Evolutionary conservation across 2,888 invertebrate species (phyloP).

Genomic region (Seira sanloemensis): DNA sequence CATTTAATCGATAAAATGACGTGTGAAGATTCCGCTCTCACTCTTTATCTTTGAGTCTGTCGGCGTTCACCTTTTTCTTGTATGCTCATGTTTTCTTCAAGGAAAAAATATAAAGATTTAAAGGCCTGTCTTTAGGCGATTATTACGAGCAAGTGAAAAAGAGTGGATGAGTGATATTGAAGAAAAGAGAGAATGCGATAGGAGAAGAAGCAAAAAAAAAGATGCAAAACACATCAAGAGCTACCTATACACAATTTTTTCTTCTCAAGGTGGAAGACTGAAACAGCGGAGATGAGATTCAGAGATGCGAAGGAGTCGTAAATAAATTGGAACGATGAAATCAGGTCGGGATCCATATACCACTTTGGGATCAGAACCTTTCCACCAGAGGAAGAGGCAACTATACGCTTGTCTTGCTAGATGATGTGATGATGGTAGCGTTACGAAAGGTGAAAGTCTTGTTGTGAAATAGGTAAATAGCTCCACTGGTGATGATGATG

Average conservation of each 20-base stretch:
- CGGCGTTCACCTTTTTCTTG: background rate
- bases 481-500: no score
- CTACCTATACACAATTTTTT: no score
- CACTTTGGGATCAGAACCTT: background rate
- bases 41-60: background rate
- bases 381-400: background rate
- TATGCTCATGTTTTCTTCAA: background rate
- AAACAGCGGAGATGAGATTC: background rate
- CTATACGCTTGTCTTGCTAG: background rate
- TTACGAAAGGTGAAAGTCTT: background rate
- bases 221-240: no score
- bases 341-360: no score
- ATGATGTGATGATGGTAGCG: background rate
- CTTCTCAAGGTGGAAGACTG: no score
- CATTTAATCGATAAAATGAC: slow-evolving; percentile 70
- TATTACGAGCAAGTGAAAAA: background rate
- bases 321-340: background rate
- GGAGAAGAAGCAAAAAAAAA: no score
- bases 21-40: slow-evolving; percentile 48
- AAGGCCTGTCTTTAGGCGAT: background rate
- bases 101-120: background rate
- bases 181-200: no score
- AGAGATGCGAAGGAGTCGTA: background rate
- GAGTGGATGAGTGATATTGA: no score
- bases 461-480: no score